Percentiles rank a stretch among this genome's conserved stretches.
Evolutionary conservation across 2,888 invertebrate species (phyloP).

Genomic region (Hoplodrina blanda): DNA sequence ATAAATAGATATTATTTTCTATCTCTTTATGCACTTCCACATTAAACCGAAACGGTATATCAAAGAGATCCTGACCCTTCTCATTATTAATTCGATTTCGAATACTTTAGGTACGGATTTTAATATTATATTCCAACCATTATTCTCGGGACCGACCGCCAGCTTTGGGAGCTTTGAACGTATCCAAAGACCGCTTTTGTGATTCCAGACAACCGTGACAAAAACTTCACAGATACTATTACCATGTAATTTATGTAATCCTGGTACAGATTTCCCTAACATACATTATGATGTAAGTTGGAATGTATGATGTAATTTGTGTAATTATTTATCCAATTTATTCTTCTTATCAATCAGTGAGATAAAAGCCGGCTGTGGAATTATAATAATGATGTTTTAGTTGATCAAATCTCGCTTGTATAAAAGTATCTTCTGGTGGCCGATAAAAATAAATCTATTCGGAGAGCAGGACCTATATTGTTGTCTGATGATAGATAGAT

Average conservation of each 20-base stretch:
- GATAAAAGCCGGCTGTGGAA: slow-evolving; percentile 28
- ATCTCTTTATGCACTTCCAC: slow-evolving; percentile 6
- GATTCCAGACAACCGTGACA: slow-evolving; percentile 20
- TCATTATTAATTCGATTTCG: slow-evolving; percentile 49
- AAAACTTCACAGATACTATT: slow-evolving; percentile 46
- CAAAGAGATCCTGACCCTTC: slow-evolving; percentile 43
- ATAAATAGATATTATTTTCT: not conserved
- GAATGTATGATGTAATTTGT: slow-evolving; percentile 29
- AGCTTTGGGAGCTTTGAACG: slow-evolving; percentile 34
- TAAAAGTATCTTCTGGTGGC: slow-evolving; percentile 26
- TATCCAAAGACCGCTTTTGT: slow-evolving; percentile 38
- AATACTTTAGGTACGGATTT: slow-evolving; percentile 30
- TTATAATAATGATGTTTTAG: slow-evolving; percentile 10
- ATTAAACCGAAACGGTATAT: slow-evolving; percentile 29
- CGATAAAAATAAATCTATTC: slow-evolving; percentile 30
- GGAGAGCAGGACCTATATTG: slow-evolving; percentile 11
- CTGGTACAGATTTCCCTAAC: slow-evolving; percentile 29
- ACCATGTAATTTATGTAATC: slow-evolving; percentile 36
- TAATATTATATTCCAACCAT: slow-evolving; percentile 33
- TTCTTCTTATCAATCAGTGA: slow-evolving; percentile 10
- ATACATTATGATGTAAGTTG: slow-evolving; percentile 44
- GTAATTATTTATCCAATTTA: not conserved
- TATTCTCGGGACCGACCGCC: slow-evolving; percentile 7
- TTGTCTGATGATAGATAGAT: not conserved
- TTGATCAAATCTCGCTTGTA: slow-evolving; percentile 4